Conservation (phyloP, 2,888 invertebrate genomes). For the Strigamia transsilvanica region DNA sequence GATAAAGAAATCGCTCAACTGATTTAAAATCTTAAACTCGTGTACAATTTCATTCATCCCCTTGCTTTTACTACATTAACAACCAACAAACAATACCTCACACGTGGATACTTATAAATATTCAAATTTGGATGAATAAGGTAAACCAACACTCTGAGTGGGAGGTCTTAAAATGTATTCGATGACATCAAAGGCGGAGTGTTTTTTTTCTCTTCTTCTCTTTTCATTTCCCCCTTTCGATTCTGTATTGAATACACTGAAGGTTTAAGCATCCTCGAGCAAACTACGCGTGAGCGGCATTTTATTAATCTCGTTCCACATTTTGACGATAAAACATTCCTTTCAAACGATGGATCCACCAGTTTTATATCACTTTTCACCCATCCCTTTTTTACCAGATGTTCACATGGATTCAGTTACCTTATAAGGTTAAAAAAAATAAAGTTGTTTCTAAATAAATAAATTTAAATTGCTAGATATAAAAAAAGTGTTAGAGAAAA, state of each 20-base stretch:
- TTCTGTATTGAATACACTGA: conserved; percentile 4
- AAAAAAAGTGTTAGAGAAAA: background rate
- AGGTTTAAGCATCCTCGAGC: conserved; percentile 35
- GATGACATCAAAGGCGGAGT: conserved; percentile 47
- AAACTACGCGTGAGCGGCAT: conserved; percentile 48
- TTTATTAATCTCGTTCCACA: conserved; percentile 48
- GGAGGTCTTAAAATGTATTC: conserved; percentile 27
- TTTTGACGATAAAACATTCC: conserved; percentile 44
- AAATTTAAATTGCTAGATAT: conserved; percentile 27
- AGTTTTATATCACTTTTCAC: conserved; percentile 45
- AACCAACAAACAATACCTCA: background rate
- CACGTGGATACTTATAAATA: conserved; percentile 15
- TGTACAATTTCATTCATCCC: too few species aligned
- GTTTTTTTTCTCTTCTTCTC: background rate
- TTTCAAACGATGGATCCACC: conserved; percentile 16
- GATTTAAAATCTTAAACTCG: too few species aligned
- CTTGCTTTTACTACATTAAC: background rate
- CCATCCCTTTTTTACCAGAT: conserved; percentile 43
- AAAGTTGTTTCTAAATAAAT: conserved; percentile 43
- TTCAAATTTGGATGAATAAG: conserved; percentile 19
- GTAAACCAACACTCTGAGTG: conserved; percentile 27
- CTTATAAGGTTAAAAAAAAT: conserved; percentile 35
- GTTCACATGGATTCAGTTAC: conserved; percentile 37
- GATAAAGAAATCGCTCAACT: too few species aligned
- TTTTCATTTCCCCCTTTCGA: conserved; percentile 28